Evolutionary conservation across 2,113 vertebrate species (phyloP).

Genomic region (Pluvianellus socialis): DNA sequence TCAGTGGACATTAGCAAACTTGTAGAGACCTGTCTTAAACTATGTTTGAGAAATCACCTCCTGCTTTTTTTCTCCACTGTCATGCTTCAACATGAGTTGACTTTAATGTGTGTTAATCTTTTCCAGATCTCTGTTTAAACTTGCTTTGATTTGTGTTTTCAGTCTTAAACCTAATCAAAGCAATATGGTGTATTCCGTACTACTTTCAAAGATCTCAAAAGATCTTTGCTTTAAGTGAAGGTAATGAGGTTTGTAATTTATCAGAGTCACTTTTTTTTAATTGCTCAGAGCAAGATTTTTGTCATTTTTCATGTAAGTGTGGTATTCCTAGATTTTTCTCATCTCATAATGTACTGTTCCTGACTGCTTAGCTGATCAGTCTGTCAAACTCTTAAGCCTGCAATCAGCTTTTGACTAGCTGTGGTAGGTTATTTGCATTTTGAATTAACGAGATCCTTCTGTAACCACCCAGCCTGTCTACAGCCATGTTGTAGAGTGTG

Average conservation of each 20-base stretch:
- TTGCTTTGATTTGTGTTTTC: slow-evolving; percentile 41
- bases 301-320: not conserved
- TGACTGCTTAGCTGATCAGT: not conserved
- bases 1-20: not conserved
- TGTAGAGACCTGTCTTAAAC: not conserved
- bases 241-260: not conserved
- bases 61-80: not conserved
- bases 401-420: not conserved
- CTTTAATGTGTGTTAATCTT: slow-evolving; percentile 19
- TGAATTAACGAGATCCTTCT: not conserved
- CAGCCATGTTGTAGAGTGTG: not conserved
- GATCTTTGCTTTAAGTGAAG: not conserved
- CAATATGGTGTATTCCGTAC: not conserved
- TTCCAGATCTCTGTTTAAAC: slow-evolving; percentile 36
- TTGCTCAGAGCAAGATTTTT: not conserved
- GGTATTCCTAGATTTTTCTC: not conserved
- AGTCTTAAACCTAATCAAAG: slow-evolving; percentile 13
- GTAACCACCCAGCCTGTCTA: not conserved
- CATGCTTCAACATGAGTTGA: not conserved
- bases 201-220: not conserved
- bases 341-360: not conserved
- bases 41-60: slow-evolving; percentile 1
- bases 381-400: not conserved
- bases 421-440: slow-evolving; percentile 6
- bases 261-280: not conserved